phyloP scores from a whole-genome alignment of 2,113 vertebrate genomes.

The Gymnobelideus leadbeateri region DNA sequence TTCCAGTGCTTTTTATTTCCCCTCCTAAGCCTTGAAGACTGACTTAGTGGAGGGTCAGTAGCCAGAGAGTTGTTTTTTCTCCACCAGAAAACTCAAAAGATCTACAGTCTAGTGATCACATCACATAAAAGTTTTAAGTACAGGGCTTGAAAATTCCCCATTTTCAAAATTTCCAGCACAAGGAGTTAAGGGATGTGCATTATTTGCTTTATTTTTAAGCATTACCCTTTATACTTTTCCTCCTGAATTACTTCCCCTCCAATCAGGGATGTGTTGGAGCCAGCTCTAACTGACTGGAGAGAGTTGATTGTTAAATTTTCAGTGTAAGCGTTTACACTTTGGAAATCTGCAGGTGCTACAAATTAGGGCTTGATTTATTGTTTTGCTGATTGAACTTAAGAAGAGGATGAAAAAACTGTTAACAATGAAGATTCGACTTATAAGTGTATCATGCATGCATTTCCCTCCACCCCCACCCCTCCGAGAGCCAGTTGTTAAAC shows the following conservation, averaged over 20 bases:
- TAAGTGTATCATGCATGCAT: neutral
- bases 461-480: no score
- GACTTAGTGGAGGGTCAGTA: constrained; percentile 52
- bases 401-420: neutral
- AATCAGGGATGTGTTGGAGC: neutral
- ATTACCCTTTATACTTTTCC: neutral
- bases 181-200: neutral
- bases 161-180: neutral
- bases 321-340: neutral
- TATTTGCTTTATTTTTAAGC: neutral
- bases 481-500: neutral
- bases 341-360: neutral
- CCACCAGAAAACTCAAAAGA: constrained; percentile 71
- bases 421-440: neutral
- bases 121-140: neutral
- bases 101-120: constrained; percentile 24
- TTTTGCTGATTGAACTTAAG: neutral
- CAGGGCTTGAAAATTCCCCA: no score
- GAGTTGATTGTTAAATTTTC: neutral
- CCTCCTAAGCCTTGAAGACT: constrained; percentile 46
- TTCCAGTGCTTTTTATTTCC: neutral
- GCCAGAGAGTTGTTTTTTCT: constrained; percentile 35
- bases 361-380: neutral
- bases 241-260: neutral
- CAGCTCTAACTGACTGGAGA: neutral